These are phyloP conservation scores for Candoia aspera DNA, from an alignment of 2,113 vertebrate species.

Conservation along the genomic window DNA sequence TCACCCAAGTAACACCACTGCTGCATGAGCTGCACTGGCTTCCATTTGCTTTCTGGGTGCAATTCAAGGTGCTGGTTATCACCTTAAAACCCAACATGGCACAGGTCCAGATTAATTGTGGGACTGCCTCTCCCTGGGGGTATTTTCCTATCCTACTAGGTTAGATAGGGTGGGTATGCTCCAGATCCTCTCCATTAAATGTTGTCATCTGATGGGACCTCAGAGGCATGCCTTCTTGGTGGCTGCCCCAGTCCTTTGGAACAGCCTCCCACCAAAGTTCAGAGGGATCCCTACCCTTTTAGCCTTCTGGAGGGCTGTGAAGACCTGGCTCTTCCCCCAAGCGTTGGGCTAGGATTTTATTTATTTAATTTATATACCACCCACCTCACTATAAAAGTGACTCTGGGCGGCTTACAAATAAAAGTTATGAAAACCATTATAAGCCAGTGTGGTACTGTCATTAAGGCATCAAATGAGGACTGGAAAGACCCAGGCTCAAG, in stretches of 20 bases:
- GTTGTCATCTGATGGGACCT: neutral
- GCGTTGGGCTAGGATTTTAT: neutral
- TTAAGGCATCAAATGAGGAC: neutral
- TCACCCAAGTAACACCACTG: neutral
- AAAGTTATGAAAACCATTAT: too few relatives aligned
- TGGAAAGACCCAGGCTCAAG: neutral
- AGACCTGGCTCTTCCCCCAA: neutral
- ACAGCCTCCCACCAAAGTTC: neutral
- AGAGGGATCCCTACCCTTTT: neutral
- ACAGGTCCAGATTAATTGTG: neutral
- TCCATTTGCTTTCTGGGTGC: neutral
- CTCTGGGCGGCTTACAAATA: too few relatives aligned
- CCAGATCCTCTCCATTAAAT: neutral
- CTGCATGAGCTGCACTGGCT: neutral
- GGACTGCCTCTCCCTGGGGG: neutral
- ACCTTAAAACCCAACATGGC: neutral
- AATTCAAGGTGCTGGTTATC: neutral
- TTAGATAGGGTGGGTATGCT: neutral
- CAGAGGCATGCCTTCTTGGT: neutral
- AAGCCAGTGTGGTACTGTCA: neutral
- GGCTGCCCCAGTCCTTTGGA: neutral
- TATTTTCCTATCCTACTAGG: neutral
- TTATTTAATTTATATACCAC: too few relatives aligned
- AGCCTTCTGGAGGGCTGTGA: neutral
- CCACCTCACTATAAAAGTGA: too few relatives aligned